Base-by-base conservation (phyloP, 2,888 invertebrate species). In the Chromoteleia sp. region DNA sequence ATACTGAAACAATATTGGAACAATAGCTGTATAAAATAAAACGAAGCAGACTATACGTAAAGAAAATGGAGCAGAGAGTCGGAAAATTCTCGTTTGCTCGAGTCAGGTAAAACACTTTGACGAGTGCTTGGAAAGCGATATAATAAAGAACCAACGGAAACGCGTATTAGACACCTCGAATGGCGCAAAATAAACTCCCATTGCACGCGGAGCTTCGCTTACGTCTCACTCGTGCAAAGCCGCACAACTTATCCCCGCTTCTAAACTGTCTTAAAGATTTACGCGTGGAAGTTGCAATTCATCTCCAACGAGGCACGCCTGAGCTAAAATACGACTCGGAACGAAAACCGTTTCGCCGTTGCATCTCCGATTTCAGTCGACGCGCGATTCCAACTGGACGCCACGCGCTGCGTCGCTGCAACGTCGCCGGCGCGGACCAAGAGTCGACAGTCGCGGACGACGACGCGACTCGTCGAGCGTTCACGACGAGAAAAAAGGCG, bases 281-380 rank as follows among this genome's bases (percentile, higher is more conserved):
- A 73, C 25, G 71, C 71, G 21, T n/a, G 54, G 30, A 43, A 54
- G 52, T 54, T 33, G 54, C 61, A 63, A 63, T 73, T 41, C 59
- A 52, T 73, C 63, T 14, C 3, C 41, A 50, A 17, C 70, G 14
- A 39, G 29, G 25, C 29, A 17, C 36, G 15, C 43, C 43, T 73
- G 54, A 61, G 36, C 63, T 63, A 43, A 73, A 63, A 63, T 73
- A 73, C 73, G 63, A 73, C 61, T 63, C 43, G 43, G 25, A 52
- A 30, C 39, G 19, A 33, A 61, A 30, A 33, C 14, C 43, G 52
- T 14, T 29, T 29, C 15, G 14, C 36, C 43, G 43, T 17, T 17
- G 25, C 71, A 4, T 45, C 61, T 61, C 61, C 29, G 25, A 59
- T 59, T 43, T 39, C 65, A 36, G 12, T 21, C 25, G 10, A 15